Evolutionary conservation across 2,797 vertebrate genomes (phyloP).

Genomic region (Cyprinella venusta): DNA sequence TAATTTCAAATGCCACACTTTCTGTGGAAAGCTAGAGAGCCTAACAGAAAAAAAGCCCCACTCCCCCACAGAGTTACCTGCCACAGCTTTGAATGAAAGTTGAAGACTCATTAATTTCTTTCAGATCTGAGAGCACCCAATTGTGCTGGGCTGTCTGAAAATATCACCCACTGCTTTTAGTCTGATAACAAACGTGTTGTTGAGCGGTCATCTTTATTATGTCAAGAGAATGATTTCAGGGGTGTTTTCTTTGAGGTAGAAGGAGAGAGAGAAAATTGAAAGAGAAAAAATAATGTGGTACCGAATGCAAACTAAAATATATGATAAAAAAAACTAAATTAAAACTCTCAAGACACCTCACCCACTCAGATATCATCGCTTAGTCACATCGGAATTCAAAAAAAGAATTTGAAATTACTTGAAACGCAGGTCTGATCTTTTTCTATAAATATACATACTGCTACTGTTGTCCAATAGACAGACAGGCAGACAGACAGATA

Average conservation of each 20-base stretch:
- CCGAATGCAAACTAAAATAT: background rate
- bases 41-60: background rate
- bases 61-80: constrained; percentile 28
- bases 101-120: constrained; percentile 37
- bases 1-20: constrained; percentile 28
- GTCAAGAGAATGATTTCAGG: constrained; percentile 7
- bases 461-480: background rate
- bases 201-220: constrained; percentile 18
- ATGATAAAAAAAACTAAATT: background rate
- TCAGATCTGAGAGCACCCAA: constrained; percentile 36
- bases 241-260: background rate
- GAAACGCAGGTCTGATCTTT: background rate
- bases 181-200: constrained; percentile 30
- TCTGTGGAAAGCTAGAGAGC: background rate
- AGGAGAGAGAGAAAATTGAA: background rate
- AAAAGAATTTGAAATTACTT: background rate
- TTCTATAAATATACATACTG: background rate
- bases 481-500: no score
- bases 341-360: background rate
- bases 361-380: background rate
- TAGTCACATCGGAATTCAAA: background rate
- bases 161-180: constrained; percentile 24
- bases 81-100: background rate
- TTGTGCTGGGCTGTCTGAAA: constrained; percentile 40
- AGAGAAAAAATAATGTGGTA: background rate